Percentiles rank a stretch among this genome's conserved stretches.
Conservation (phyloP, 2,888 invertebrate genomes). For the Troides aeacus region DNA sequence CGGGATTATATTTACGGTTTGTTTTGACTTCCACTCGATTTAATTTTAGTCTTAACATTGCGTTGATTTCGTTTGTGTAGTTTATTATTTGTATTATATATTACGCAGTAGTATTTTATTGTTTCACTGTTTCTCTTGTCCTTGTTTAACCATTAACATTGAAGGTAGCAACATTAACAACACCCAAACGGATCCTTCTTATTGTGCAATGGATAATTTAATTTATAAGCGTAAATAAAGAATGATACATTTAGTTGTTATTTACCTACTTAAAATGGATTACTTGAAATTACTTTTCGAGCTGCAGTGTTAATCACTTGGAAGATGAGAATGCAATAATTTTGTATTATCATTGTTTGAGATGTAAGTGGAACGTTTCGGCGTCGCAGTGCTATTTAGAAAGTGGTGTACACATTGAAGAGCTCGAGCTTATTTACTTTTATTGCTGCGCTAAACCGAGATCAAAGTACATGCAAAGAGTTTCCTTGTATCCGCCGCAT, state of each 20-base stretch:
- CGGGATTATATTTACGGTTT: constrained; percentile 60
- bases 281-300: no score
- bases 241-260: no score
- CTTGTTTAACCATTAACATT: no score
- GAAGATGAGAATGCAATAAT: constrained; percentile 1
- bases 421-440: constrained; percentile 14
- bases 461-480: constrained; percentile 14
- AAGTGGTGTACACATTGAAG: constrained; percentile 9
- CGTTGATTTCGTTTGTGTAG: no score
- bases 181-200: no score
- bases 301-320: not conserved
- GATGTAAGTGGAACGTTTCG: not conserved
- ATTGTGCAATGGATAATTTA: no score
- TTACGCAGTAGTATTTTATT: no score
- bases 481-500: constrained; percentile 13
- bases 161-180: no score
- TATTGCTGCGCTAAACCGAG: constrained; percentile 12
- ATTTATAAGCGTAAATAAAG: no score
- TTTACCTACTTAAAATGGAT: no score
- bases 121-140: no score
- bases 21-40: constrained; percentile 28
- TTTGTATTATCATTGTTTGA: not conserved
- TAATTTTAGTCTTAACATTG: not conserved
- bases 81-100: not conserved
- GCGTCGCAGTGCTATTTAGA: constrained; percentile 13